Evolutionary conservation across 2,888 invertebrate genomes (phyloP).

Genomic region (Gortyna flavago): DNA sequence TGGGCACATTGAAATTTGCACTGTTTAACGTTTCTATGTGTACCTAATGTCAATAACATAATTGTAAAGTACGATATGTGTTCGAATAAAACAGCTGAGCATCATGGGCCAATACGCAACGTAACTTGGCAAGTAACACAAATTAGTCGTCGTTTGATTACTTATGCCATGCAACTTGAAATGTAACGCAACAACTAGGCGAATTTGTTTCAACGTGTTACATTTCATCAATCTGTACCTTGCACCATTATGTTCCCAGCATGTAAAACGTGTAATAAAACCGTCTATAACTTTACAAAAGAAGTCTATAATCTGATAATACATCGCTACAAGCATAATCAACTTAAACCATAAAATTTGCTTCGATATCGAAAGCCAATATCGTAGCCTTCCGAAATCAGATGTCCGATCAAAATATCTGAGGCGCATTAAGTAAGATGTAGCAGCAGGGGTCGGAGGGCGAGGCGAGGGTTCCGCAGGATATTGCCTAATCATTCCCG

Average conservation of each 20-base stretch:
- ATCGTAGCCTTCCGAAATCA: conserved; percentile 81
- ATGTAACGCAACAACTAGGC: not conserved
- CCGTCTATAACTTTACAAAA: not conserved
- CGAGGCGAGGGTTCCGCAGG: conserved; percentile 82
- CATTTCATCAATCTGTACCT: not conserved
- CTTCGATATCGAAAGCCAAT: conserved; percentile 75
- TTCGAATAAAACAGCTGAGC: conserved; percentile 1
- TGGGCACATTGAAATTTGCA: not conserved
- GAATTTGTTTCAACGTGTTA: not conserved
- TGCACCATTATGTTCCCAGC: not conserved
- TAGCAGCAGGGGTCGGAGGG: conserved; percentile 83
- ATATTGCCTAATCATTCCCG: conserved; percentile 90
- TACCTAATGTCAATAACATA: not conserved
- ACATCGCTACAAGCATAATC: conserved; percentile 45
- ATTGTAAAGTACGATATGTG: not conserved
- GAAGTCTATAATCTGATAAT: conserved; percentile 20
- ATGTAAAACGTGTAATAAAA: not conserved
- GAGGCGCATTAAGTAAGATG: conserved; percentile 87
- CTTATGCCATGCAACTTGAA: not conserved
- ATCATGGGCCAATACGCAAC: not conserved
- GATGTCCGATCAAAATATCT: conserved; percentile 83
- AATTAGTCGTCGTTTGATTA: not conserved
- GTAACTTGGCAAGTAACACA: not conserved
- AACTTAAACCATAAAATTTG: conserved; percentile 67
- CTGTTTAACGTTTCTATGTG: not conserved